Base-by-base conservation (phyloP, 1,140 invertebrate genomes). In the Drosophila ogumai region DNA sequence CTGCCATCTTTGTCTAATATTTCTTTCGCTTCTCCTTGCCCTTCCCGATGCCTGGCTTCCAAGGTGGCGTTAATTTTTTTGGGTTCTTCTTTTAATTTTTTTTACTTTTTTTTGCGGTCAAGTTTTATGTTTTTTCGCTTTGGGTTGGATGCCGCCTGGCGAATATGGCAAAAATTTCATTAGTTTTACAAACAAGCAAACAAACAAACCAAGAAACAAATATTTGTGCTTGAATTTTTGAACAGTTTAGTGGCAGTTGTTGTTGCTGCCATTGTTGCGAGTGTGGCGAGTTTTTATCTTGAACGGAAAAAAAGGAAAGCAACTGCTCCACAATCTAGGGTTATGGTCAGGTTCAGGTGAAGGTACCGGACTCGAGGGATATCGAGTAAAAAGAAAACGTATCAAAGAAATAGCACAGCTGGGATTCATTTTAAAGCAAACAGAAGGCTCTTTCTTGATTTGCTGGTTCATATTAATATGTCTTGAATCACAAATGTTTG, bases 161-260 rank as follows among this genome's bases (percentile, higher is more conserved):
- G 81, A 86, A 87, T 86, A 86, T 86, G 81, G 82, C 82, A 88
- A 82, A 87, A 87, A 87, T 87, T 87, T 87, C 82, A 88, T 87
- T 87, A 87, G 82, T 87, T 87, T 87, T 88, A 82, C 82, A 87
- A 87, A 87, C 82, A 87, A 88, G 82, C 82, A 82, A 87, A 79
- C 82, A 86, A 86, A 86, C 82, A 82, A 69, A 87, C 69, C 82
- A 82, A 87, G 82, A 88, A 87, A 87, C 82, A 87, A 88, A 87
- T 87, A 87, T 87, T 87, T 87, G 82, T 50, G 68, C 85, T 79
- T 87, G 82, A 76, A 87, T 87, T 88, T 88, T 87, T 87, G 82
- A 87, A 66, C 82, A 87, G 82, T 87, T 87, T 82, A 80, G 84
- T 72, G 61, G 59, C 74, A 63, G 68, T 74, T 73, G 36, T 58